Evolutionary conservation across 1,140 invertebrate species (phyloP), one percentile per base, ranked within the genome.

Genomic region (Anoplolepis gracilipes): DNA sequence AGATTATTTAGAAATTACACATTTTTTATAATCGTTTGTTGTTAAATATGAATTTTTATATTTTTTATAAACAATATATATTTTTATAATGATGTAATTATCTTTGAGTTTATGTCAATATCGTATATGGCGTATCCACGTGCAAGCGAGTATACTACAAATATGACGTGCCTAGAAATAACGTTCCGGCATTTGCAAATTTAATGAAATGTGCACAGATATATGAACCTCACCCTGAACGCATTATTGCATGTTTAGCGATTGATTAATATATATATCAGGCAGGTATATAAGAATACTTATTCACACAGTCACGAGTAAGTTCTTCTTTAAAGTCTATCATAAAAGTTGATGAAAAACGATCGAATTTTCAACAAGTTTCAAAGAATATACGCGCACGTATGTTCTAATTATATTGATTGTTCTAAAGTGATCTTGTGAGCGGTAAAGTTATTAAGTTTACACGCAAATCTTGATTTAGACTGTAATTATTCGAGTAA

Each of bases 1-100:
- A 49, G 57, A 85, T 87, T 79, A 79, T 53, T 85, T 64, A 28
- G 49, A 49, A 53, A 69, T 78, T 79, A 85, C 42, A 30, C 8
- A 13, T 49, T 57, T 39, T 36, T 73, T 67, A 73, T 65, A 16
- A 3, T 4, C 69, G 49, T 64, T 86, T 46, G 39, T 42, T 61
- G 13, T n/a, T 19, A 42, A 36, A 33, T 16, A 8, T 10, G 10
- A 7, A 57, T 55, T 19, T 73, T 30, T 10, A 33, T 16, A 36
- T 57, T 69, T n/a, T 25, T 19, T 28, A 5, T 28, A 22, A 64
- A 39, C 25, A 13, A n/a, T 22, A 13, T 22, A 13, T 33, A 6
- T 13, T 25, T 13, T 13, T 42, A 13, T 4, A 2, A 13, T 72
- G 13, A 55, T 16, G 10, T 16, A 59, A n/a, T 22, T 30, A n/a